Evolutionary conservation across 2,113 vertebrate genomes (phyloP), one percentile per base, ranked within the genome.

Genomic region (Illadopsis cleaveri): DNA sequence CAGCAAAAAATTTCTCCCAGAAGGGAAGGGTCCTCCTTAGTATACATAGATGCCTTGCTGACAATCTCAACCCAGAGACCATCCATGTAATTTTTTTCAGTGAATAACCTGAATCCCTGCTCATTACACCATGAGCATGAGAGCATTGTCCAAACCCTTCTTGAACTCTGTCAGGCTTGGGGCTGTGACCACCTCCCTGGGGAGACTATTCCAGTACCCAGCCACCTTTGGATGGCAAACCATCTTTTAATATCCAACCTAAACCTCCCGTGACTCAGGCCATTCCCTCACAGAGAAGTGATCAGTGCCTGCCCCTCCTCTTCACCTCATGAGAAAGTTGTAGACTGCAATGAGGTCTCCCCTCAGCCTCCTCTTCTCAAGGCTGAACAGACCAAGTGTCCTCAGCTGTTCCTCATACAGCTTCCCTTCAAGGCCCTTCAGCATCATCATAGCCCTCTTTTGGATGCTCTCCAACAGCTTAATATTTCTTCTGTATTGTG

Each of bases 211-310:
- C 13, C 7, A 35, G 20, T 48, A 6, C 8, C 12, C 42, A 40
- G 9, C 2, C 51, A 66, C 2, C 30, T 25, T 17, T 48, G 5
- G 20, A 10, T 48, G 15, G 24, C 0, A 5, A 56, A n/a, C 3
- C 15, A 18, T 38, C 47, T 73, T 9, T n/a, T 33, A 13, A 21
- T 57, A 57, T 20, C 16, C 10, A 65, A 16, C 15, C 12, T 16
- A 25, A 66, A 35, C 11, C 16, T 50, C 5, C 5, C 10, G 16
- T 42, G 12, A 66, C 16, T 57, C 25, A 85, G 24, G 30, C 22
- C 20, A 75, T 42, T 75, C 6, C 20, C 12, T 75, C 51, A 48
- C 10, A 75, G 13, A 40, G 17, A 57, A 81, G 11, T 56, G 15
- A 40, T n/a, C 19, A 56, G 21, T 42, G 12, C 3, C 8, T 57